Conservation (phyloP, 2,888 invertebrate species). For the Parnassius apollo region DNA sequence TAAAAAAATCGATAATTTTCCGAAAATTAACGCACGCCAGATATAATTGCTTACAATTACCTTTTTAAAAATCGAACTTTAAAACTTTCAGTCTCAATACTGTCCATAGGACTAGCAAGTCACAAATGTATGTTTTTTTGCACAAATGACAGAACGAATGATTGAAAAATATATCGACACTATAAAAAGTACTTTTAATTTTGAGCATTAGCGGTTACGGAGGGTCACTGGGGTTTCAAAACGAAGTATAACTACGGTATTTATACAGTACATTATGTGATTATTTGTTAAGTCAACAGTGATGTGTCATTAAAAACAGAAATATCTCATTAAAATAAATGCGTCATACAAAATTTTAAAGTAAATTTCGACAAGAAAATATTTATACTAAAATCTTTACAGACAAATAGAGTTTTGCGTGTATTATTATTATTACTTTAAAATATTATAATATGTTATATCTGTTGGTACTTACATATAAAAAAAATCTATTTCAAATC, state of each 20-base stretch:
- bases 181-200: conserved; percentile 17
- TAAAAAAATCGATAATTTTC: not conserved
- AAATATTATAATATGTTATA: no score
- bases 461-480: no score
- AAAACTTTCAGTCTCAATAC: conserved; percentile 21
- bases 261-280: not conserved
- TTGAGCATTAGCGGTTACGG: conserved; percentile 44
- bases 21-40: not conserved
- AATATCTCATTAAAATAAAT: no score
- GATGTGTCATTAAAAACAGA: not conserved
- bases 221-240: conserved; percentile 40
- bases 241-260: conserved; percentile 42
- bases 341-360: no score
- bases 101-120: conserved; percentile 8
- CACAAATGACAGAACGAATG: no score
- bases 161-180: not conserved
- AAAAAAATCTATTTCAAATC: no score
- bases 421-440: no score
- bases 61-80: conserved; percentile 9
- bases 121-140: not conserved
- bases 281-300: not conserved
- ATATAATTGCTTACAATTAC: conserved; percentile 10
- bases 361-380: no score
- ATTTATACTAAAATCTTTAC: no score
- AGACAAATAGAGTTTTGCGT: no score